Evolutionary conservation across 2,113 vertebrate genomes (phyloP), one percentile per base, ranked within the genome.

Genomic region (Galemys pyrenaicus): DNA sequence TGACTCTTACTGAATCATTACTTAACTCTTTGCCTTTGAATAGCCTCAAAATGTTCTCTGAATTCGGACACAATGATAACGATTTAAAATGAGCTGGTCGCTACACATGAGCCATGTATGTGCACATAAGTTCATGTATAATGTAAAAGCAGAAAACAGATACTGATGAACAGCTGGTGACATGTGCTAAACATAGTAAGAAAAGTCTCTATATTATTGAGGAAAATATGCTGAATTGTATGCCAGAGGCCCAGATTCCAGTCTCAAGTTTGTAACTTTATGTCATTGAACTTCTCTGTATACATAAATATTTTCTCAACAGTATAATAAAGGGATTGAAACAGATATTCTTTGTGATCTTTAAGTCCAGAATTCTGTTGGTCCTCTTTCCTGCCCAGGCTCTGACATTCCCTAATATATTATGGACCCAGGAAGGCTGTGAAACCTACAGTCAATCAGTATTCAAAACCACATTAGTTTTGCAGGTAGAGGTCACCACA

Each of bases 381-480:
- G 32, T 39, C 24, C 80, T 85, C 65, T 28, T 71, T 87, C 60
- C 15, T 83, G 41, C 39, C 16, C 11, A 86, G 19, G 17, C 26
- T 51, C 60, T 90, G 89, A 78, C 92, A 81, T 92, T 84, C 24
- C 9, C 49, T 70, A 68, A 73, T n/a, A 92, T 62, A 90, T 44
- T 84, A 64, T 6, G 46, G 84, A 92, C 62, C 41, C 60, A 88
- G 80, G 60, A 89, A 58, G 77, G 30, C 51, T 71, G n/a, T 70
- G 85, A 88, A 92, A 70, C 56, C 88, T 84, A 54, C 2, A 77
- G 79, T 68, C 74, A 58, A 92, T 95, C 85, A 82, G 75, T 87
- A 96, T 96, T 94, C 93, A 95, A 89, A 93, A 67, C 24, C 83
- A 89, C 56, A 84, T 68, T 88, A 16, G 54, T 93, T 95, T 94